Evolutionary conservation across 2,888 invertebrate genomes (phyloP), one percentile per base, ranked within the genome.

Genomic region (Volucella inanis): DNA sequence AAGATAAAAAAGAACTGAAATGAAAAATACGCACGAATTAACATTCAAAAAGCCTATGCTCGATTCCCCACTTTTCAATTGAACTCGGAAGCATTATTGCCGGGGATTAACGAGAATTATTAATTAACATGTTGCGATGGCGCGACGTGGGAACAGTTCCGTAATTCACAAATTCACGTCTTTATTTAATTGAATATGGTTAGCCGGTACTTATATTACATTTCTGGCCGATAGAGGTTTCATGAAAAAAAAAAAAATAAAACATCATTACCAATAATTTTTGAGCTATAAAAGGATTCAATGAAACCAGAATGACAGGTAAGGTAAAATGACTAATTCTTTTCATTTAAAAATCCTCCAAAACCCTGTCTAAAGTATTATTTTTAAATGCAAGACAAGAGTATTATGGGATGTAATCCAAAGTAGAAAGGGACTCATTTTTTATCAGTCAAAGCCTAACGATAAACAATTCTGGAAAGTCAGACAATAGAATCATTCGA

Each of bases 101-200:
- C n/a, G n/a, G 11, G 74, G 83, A 83, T 83, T 74, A 79, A 65
- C 68, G 74, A 64, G 64, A 57, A 59, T 83, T 74, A 79, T 83
- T 78, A 79, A 83, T 79, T 68, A 79, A 64, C 74, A 68, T 61
- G 57, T 68, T 78, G 59, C 54, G 71, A 59, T 59, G 65, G 55
- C 64, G 59, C 54, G 71, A 59, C 50, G 65, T 49, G 52, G n/a
- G 54, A 52, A 49, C n/a, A 64, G 74, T 52, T 41, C 74, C 18
- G 74, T 59, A 55, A 41, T 83, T 79, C 57, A 47, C 74, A 79
- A 74, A 70, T 83, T 74, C 41, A 45, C 39, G 31, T 62, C 41
- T 49, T 72, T 78, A 52, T 68, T 57, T 41, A 70, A 70, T 49
- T 68, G 14, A 70, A 62, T 49, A 47, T 64, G 52, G 67, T 67